A percentile compares a stretch with the other conserved stretches of the same genome.
phyloP scores from a whole-genome alignment of 2,797 vertebrate genomes.

The Brachyalestes nurse region DNA sequence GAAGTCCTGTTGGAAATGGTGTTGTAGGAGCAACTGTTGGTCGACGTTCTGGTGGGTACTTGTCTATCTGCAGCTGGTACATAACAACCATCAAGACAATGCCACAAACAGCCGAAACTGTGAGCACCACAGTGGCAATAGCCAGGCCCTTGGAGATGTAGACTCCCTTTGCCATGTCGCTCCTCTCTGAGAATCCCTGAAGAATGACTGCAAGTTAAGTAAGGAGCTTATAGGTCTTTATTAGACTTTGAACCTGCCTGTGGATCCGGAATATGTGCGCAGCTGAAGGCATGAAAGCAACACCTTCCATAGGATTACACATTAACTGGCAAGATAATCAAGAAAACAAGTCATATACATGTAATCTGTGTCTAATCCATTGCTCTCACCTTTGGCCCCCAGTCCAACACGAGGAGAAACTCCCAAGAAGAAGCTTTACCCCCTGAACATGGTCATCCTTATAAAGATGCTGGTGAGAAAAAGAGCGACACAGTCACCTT shows the following conservation, averaged over 20 bases:
- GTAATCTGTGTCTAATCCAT: constrained; percentile 57
- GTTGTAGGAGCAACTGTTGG: constrained; percentile 48
- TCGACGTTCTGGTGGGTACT: constrained; percentile 41
- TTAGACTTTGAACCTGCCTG: constrained; percentile 60
- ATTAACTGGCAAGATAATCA: constrained; percentile 71
- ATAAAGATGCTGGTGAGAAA: constrained; percentile 12
- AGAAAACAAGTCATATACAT: constrained; percentile 63
- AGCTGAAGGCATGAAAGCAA: constrained; percentile 21
- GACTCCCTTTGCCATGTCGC: constrained; percentile 79
- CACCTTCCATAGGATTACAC: constrained; percentile 67
- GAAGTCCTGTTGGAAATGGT: constrained; percentile 48
- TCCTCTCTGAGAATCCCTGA: constrained; percentile 40
- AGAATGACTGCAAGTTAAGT: constrained; percentile 34
- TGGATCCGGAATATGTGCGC: constrained; percentile 61
- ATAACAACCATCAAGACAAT: constrained; percentile 81
- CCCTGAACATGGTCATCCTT: constrained; percentile 12
- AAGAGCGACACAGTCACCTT: constrained; percentile 9
- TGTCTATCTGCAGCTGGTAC: constrained; percentile 67
- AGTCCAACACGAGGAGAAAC: constrained; percentile 63
- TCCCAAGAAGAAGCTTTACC: constrained; percentile 52
- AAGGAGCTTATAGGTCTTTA: constrained; percentile 30
- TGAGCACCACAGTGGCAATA: constrained; percentile 70
- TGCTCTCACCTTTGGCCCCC: constrained; percentile 57
- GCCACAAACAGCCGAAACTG: constrained; percentile 68
- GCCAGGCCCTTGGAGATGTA: constrained; percentile 80